Percentiles rank a stretch among this genome's conserved stretches.
phyloP scores from a whole-genome alignment of 2,113 vertebrate species.

The Hemiscyllium ocellatum region DNA sequence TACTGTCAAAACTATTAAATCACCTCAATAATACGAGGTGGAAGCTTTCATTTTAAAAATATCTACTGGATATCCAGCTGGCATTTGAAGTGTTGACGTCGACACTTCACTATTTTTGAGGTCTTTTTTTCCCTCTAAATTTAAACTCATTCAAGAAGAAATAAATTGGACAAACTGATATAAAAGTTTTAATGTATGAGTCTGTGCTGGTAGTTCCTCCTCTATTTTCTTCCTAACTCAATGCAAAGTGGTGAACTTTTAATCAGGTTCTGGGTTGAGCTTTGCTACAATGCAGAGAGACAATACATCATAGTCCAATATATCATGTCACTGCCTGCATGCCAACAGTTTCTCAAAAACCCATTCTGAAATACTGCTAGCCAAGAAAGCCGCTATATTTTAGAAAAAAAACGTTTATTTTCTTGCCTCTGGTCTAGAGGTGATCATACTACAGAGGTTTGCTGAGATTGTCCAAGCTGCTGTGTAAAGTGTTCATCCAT shows the following conservation, averaged over 20 bases:
- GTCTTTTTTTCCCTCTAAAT: not conserved
- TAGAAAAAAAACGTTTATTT: conserved; percentile 55
- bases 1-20: not conserved
- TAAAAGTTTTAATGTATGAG: conserved; percentile 3
- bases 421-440: conserved; percentile 57
- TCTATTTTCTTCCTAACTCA: not conserved
- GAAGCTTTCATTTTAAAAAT: conserved; percentile 2
- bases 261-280: not conserved
- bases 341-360: not conserved
- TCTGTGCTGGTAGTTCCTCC: not conserved
- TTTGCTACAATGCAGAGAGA: not conserved
- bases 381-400: conserved; percentile 43
- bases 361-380: not conserved
- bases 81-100: not conserved
- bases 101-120: not conserved
- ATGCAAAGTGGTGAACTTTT: not conserved
- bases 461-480: conserved; percentile 76
- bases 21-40: not conserved
- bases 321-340: not conserved
- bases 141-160: not conserved
- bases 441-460: conserved; percentile 67
- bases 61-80: not conserved
- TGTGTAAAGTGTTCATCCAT: conserved; percentile 83
- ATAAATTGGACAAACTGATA: not conserved
- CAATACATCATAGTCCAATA: conserved; percentile 8